A percentile compares a stretch with the other conserved stretches of the same genome.
Evolutionary conservation across 2,113 vertebrate species (phyloP).

Genomic region (Lethenteron camtschaticum): DNA sequence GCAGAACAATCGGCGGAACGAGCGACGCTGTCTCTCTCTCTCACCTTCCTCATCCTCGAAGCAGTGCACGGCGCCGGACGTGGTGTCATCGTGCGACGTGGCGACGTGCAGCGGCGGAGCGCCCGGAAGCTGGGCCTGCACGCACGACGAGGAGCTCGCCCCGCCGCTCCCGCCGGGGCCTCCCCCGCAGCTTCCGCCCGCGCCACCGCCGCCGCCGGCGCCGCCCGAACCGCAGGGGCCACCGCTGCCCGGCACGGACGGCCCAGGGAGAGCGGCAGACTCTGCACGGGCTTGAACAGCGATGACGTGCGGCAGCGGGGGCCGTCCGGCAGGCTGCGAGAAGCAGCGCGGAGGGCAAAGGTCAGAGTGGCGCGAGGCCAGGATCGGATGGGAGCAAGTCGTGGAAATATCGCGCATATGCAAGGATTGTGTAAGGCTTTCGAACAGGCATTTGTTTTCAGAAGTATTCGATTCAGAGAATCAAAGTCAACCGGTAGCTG

Average conservation of each 20-base stretch:
- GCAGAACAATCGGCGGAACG: neutral
- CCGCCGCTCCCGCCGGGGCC: too few species aligned
- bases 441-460: too few species aligned
- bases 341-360: conserved; percentile 53
- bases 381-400: too few species aligned
- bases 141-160: neutral
- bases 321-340: conserved; percentile 51
- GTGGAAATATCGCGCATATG: too few species aligned
- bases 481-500: too few species aligned
- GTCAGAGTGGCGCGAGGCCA: conserved; percentile 22
- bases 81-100: conserved; percentile 60
- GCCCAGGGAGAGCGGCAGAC: neutral
- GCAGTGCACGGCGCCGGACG: conserved; percentile 60
- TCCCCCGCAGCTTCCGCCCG: too few species aligned
- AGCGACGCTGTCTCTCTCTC: conserved; percentile 8
- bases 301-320: conserved; percentile 14
- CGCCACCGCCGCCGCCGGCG: too few species aligned
- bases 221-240: neutral
- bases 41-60: conserved; percentile 63
- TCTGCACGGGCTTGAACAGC: conserved; percentile 4
- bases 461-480: too few species aligned
- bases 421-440: too few species aligned
- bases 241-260: conserved; percentile 4
- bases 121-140: conserved; percentile 17
- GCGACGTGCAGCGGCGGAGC: conserved; percentile 44